Conservation (phyloP, 1,140 invertebrate species). For the Drosophila lowei region DNA sequence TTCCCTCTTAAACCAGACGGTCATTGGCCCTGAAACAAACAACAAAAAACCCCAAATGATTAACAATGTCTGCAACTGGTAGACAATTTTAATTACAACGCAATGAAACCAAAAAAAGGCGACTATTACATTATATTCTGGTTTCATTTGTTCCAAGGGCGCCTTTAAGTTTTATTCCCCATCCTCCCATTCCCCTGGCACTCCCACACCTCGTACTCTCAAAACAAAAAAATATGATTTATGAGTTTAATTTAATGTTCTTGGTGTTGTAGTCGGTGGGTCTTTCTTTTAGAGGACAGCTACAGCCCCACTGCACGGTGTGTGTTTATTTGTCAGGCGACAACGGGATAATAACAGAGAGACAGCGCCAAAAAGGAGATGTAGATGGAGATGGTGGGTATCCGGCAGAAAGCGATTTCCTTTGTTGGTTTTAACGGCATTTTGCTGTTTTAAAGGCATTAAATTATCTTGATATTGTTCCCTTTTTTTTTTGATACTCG, state of each 20-base stretch:
- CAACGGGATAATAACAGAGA: slow-evolving; percentile 76
- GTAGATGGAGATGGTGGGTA: slow-evolving; percentile 14
- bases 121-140: slow-evolving; percentile 26
- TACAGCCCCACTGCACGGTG: slow-evolving; percentile 32
- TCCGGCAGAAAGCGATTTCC: slow-evolving; percentile 39
- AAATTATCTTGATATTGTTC: slow-evolving; percentile 63
- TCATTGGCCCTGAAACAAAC: slow-evolving; percentile 35
- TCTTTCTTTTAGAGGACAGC: slow-evolving; percentile 44
- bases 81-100: slow-evolving; percentile 74
- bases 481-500: slow-evolving; percentile 13
- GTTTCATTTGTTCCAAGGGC: slow-evolving; percentile 12
- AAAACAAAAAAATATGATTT: slow-evolving; percentile 71
- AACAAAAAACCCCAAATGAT: slow-evolving; percentile 37
- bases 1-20: slow-evolving; percentile 26
- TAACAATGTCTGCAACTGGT: slow-evolving; percentile 55
- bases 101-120: slow-evolving; percentile 24
- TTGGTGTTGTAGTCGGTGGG: slow-evolving; percentile 38
- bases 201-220: slow-evolving; percentile 44
- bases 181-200: slow-evolving; percentile 14
- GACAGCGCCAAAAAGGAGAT: slow-evolving; percentile 27
- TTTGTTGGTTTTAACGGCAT: slow-evolving; percentile 71
- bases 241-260: slow-evolving; percentile 80
- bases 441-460: slow-evolving; percentile 78
- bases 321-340: slow-evolving; percentile 79
- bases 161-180: slow-evolving; percentile 27